Conservation (phyloP, 2,113 vertebrate species). For the Chiloscyllium plagiosum region DNA sequence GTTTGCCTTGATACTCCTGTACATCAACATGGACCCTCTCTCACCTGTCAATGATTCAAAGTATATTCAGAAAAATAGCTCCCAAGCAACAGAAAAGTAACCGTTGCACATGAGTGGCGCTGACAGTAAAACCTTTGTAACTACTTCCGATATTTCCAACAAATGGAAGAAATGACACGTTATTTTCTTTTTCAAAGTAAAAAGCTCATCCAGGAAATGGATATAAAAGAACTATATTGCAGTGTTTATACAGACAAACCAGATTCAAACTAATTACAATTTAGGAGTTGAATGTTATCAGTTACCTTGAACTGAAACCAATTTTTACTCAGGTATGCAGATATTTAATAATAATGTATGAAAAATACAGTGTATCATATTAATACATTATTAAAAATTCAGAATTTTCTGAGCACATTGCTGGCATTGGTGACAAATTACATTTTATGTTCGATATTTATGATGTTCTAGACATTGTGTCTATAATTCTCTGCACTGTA, state of each 20-base stretch:
- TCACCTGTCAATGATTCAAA: constrained; percentile 45
- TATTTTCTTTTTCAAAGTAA: constrained; percentile 12
- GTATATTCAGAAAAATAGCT: constrained; percentile 39
- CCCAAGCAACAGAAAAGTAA: constrained; percentile 30
- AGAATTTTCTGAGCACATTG: neutral
- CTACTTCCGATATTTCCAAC: constrained; percentile 37
- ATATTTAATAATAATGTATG: neutral
- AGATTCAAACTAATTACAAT: neutral
- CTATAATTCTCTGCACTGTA: neutral
- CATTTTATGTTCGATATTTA: neutral
- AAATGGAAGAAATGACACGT: neutral
- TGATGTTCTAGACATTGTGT: neutral
- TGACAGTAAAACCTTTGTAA: constrained; percentile 35
- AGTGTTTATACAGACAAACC: neutral
- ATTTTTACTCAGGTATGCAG: neutral
- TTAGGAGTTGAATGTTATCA: neutral
- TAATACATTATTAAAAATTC: neutral
- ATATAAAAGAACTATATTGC: neutral
- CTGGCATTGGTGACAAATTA: neutral
- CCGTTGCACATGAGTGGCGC: constrained; percentile 34
- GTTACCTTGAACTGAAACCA: neutral
- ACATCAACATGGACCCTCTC: constrained; percentile 43
- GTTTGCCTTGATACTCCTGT: constrained; percentile 40
- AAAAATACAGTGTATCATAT: neutral
- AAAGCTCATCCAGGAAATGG: neutral